Base-by-base conservation (phyloP, 2,888 invertebrate species). In the Petrolisthes manimaculis region DNA sequence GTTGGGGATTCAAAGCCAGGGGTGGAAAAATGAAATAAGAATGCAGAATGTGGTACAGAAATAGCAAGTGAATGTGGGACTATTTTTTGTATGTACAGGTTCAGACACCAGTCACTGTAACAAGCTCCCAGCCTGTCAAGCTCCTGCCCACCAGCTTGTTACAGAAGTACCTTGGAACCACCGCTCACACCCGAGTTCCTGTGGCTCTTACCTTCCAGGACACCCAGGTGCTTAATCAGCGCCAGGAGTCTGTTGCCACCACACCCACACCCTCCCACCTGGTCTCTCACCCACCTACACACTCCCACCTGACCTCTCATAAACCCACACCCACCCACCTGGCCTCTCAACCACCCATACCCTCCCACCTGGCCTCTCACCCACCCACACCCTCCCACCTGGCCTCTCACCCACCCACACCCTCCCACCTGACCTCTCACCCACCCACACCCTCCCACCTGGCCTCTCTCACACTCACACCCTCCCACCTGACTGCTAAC, bases 181-280 rank as follows among this genome's bases (percentile, higher is more conserved):
- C 54, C n/a, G 51, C 53, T 5, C 71, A 75, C 5, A 55, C 81
- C 6, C 55, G 80, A 14, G 55, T 86, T 37, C 86, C 86, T 12
- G 56, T 71, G 24, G 86, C 86, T n/a, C 81, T 86, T 8, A 86
- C 81, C 12, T 86, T 86, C 81, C 81, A 81, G n/a, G 55, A 37
- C 51, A 3, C 83, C 9, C 51, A 71, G 21, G 21, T n/a, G 37
- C 37, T 37, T 37, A 37, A 37, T 37, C 37, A 37, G 37, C 37
- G 37, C 37, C 37, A 37, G 37, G 37, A 37, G 37, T 37, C 37
- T 37, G 37, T 2, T 37, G 37, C 37, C 37, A 37, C 37, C 37
- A 37, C 37, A 37, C 2, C 37, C 37, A 37, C 37, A 37, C 37
- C 37, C 37, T 37, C 37, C 37, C 37, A 61, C 14, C 61, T 9